Base-by-base conservation (phyloP, 1,140 invertebrate genomes). In the Sinella curviseta region DNA sequence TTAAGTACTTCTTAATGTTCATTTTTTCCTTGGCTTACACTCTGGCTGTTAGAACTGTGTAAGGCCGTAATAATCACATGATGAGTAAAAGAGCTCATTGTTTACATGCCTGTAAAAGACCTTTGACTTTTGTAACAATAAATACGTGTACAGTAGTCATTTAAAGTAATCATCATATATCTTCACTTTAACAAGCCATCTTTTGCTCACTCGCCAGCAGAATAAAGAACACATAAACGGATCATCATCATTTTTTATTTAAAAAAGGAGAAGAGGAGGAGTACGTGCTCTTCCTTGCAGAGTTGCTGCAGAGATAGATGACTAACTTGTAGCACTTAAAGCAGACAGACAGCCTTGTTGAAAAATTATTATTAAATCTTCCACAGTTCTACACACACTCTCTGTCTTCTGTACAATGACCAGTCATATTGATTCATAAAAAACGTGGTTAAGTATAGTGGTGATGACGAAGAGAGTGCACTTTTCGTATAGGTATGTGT, bases 71-170 rank as follows among this genome's bases (percentile, higher is more conserved):
- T 48, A 48, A 48, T 48, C 39, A 8, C 39, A 20, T 12, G 20
- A 20, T 12, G 39, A 48, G 39, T 12, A 48, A 48, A 48, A 20
- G 57, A 60, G 57, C 65, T 4, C 26, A 70, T 70, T 70, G 65
- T 70, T 70, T 70, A 70, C 26, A 70, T 70, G 65, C 31, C 24
- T 70, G 26, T 14, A 33, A 8, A 8, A 70, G 65, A 70, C 65
- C 65, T 70, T 70, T 70, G 65, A 70, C 65, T 70, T 33, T 30
- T 70, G 65, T 70, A 70, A 70, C 30, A 33, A 70, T 70, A 70
- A 70, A 70, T 70, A 70, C 65, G 65, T 70, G 65, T 70, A 70
- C 65, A 70, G 65, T 70, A 70, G 65, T 70, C 65, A 70, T 70
- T 70, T 70, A 30, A 70, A 33, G 65, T 70, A 30, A 70, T 70